These are phyloP conservation scores for Spheniscus mendiculus DNA, from an alignment of 2,113 vertebrate species.

Conservation along the genomic window DNA sequence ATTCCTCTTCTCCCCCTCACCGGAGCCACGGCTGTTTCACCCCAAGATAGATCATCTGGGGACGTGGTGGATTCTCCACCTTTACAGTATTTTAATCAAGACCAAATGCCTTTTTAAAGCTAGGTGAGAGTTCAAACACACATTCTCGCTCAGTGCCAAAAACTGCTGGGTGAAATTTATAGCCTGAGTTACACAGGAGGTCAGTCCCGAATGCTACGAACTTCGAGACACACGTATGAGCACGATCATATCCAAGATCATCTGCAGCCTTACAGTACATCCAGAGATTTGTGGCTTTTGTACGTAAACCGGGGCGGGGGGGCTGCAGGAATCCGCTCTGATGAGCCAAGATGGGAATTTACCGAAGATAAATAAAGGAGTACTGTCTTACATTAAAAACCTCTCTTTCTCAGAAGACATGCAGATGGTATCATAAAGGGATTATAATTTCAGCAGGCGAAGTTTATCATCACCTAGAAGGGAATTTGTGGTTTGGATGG, in stretches of 20 bases:
- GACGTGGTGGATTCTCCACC: background rate
- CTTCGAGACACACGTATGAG: background rate
- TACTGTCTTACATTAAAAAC: background rate
- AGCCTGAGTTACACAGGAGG: background rate
- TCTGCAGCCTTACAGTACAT: rapidly evolving
- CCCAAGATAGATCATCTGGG: rapidly evolving
- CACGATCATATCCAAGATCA: background rate
- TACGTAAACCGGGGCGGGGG: too few relatives aligned
- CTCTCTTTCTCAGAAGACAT: background rate
- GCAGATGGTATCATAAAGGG: background rate
- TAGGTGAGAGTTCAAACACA: background rate
- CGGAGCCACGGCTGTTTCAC: rapidly evolving
- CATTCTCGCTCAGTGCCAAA: background rate
- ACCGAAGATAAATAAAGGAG: background rate
- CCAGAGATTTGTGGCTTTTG: background rate
- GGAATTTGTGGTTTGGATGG: background rate
- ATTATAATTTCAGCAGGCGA: background rate
- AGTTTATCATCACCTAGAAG: background rate
- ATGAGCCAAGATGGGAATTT: background rate
- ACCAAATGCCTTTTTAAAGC: background rate
- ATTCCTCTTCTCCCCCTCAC: background rate
- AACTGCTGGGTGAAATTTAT: background rate
- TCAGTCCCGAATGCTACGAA: rapidly evolving
- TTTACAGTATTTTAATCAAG: background rate
- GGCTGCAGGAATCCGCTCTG: background rate